Evolutionary conservation across 2,113 vertebrate species (phyloP).

Genomic region (Channa argus): DNA sequence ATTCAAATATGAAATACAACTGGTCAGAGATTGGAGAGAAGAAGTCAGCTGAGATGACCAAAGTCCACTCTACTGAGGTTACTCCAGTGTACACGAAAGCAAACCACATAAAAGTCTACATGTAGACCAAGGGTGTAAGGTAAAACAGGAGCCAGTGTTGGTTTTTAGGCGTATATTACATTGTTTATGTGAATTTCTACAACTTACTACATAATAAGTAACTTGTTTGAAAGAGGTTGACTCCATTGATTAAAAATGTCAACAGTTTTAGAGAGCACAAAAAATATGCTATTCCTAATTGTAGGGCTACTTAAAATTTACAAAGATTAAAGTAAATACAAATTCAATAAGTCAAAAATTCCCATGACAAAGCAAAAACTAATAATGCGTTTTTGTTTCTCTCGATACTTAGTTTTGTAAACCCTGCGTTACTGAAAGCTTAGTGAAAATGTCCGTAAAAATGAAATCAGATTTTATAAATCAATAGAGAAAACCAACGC

Average conservation of each 20-base stretch:
- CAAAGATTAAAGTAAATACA: not conserved
- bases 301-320: too few species aligned
- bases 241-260: too few species aligned
- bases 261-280: too few species aligned
- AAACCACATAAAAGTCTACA: conserved; percentile 9
- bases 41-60: conserved; percentile 43
- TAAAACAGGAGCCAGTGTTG: not conserved
- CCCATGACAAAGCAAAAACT: not conserved
- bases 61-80: conserved; percentile 51
- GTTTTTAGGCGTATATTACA: not conserved
- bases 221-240: too few species aligned
- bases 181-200: not conserved
- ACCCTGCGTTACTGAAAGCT: too few species aligned
- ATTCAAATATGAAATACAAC: conserved; percentile 25
- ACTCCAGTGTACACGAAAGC: conserved; percentile 34
- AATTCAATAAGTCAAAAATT: not conserved
- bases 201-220: not conserved
- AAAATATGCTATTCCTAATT: too few species aligned
- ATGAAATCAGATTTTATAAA: not conserved
- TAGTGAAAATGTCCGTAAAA: too few species aligned
- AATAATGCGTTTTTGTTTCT: not conserved
- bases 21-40: conserved; percentile 41
- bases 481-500: not conserved
- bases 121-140: not conserved
- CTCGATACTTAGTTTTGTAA: too few species aligned